phyloP scores from a whole-genome alignment of 1,140 invertebrate species.

The Elymnias hypermnestra region DNA sequence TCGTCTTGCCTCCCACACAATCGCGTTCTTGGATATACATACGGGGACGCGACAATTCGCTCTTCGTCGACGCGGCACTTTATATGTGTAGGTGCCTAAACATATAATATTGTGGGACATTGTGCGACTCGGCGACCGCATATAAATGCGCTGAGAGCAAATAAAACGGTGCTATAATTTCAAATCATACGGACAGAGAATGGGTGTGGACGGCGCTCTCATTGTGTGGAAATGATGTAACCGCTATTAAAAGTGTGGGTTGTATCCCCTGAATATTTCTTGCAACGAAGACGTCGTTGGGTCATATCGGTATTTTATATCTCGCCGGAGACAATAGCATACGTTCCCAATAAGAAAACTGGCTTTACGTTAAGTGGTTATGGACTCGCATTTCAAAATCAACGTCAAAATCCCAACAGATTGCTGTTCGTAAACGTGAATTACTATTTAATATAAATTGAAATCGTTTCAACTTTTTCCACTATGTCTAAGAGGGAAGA shows the following conservation, averaged over 20 bases:
- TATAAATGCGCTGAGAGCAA: constrained; percentile 72
- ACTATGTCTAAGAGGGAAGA: not conserved
- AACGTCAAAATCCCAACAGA: constrained; percentile 26
- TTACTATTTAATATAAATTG: not conserved
- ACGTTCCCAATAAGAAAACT: constrained; percentile 66
- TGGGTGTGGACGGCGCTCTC: constrained; percentile 73
- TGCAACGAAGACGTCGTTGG: constrained; percentile 69
- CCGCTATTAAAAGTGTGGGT: constrained; percentile 75
- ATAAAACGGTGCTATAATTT: constrained; percentile 76
- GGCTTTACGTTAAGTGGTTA: constrained; percentile 60
- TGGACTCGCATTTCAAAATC: constrained; percentile 46
- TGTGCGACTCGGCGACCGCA: constrained; percentile 61
- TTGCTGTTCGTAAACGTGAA: not conserved
- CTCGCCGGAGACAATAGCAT: constrained; percentile 68
- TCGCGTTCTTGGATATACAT: constrained; percentile 40
- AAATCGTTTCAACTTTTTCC: not conserved
- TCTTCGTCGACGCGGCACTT: constrained; percentile 20
- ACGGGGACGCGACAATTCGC: constrained; percentile 44
- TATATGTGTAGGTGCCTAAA: constrained; percentile 31
- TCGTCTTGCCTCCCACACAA: constrained; percentile 65
- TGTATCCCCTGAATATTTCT: constrained; percentile 74
- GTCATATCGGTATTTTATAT: constrained; percentile 75
- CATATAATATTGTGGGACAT: constrained; percentile 67
- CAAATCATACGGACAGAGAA: constrained; percentile 75
- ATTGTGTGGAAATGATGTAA: constrained; percentile 76